A percentile compares a stretch with the other conserved stretches of the same genome.
Conservation (phyloP, 2,797 vertebrate species). For the Vultur gryphus region DNA sequence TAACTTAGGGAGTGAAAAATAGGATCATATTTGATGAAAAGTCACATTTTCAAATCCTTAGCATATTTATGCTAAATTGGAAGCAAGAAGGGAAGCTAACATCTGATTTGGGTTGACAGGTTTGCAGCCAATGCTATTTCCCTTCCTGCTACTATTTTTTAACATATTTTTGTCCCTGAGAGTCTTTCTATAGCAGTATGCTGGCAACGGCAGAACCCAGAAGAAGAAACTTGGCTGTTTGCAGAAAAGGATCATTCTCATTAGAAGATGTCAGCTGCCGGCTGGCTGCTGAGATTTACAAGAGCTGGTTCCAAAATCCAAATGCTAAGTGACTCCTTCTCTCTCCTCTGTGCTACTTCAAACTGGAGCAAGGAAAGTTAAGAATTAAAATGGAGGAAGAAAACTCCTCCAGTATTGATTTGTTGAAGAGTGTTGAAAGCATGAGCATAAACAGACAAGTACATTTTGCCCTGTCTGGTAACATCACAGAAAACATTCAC, state of each 20-base stretch:
- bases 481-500: not conserved
- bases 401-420: not conserved
- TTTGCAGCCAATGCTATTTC: conserved; percentile 12
- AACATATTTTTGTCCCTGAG: not conserved
- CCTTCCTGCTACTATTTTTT: not conserved
- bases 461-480: not conserved
- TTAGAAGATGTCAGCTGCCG: conserved; percentile 1
- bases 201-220: not conserved
- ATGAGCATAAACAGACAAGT: not conserved
- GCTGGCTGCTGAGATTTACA: conserved; percentile 21
- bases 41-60: conserved; percentile 3
- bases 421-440: not conserved
- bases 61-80: not conserved
- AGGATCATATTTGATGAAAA: not conserved
- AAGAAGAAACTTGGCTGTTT: conserved; percentile 6
- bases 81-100: not conserved
- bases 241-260: conserved; percentile 13
- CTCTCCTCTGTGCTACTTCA: not conserved
- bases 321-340: not conserved
- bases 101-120: conserved; percentile 7
- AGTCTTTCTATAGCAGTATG: not conserved
- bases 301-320: not conserved
- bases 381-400: not conserved
- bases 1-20: not conserved
- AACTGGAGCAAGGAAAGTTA: not conserved